phyloP scores from a whole-genome alignment of 2,113 vertebrate genomes.

The Nannobrachium achirus region DNA sequence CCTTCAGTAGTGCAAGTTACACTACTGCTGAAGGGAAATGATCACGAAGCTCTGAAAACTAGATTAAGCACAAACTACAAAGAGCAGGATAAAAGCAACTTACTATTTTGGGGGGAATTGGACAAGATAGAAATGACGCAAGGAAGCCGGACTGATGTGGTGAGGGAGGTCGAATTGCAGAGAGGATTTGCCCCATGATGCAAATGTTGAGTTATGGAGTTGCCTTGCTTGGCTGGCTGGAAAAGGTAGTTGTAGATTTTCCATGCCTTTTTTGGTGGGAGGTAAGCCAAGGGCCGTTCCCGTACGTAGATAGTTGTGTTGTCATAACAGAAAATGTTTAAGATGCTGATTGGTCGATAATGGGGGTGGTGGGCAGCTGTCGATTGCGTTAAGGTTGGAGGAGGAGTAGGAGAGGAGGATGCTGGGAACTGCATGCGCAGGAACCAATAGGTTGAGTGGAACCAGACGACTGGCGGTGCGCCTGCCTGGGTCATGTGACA shows the following conservation, averaged over 20 bases:
- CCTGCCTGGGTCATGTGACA: constrained; percentile 99
- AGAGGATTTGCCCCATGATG: constrained; percentile 99
- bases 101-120: constrained; percentile 99
- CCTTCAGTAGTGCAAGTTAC: constrained; percentile 21
- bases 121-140: constrained; percentile 99
- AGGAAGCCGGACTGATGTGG: constrained; percentile 98
- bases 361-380: constrained; percentile 93
- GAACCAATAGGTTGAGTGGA: constrained; percentile 98
- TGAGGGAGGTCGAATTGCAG: constrained; percentile 99
- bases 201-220: constrained; percentile 86
- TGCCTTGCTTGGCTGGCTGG: constrained; percentile 92
- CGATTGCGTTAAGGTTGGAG: constrained; percentile 98
- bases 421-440: constrained; percentile 99
- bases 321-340: constrained; percentile 92
- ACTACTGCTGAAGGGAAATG: constrained; percentile 70
- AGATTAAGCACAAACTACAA: constrained; percentile 78
- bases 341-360: constrained; percentile 96
- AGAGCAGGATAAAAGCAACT: constrained; percentile 96
- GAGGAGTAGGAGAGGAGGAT: constrained; percentile 82
- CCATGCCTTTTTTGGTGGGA: constrained; percentile 94
- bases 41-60: constrained; percentile 91
- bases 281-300: constrained; percentile 98
- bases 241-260: constrained; percentile 89
- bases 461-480: constrained; percentile 97
- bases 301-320: constrained; percentile 94